Evolutionary conservation across 2,888 invertebrate genomes (phyloP), one percentile per base, ranked within the genome.

Genomic region (Melinopterus prodromus): DNA sequence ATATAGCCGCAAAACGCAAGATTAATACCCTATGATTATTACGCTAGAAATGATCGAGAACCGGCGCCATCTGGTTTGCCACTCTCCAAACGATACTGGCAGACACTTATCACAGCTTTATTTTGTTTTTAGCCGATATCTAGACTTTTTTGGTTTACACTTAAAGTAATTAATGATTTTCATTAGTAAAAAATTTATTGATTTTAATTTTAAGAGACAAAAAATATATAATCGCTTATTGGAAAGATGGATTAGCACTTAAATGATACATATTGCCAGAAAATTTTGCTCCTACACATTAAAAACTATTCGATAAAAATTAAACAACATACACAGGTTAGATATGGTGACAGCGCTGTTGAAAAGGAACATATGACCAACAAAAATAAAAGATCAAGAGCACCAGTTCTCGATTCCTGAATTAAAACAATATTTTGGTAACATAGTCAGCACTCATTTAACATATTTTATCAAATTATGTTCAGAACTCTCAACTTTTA

Each of bases 61-160:
- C 53, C 53, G 12, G 12, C 26, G 12, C 12, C 53, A 53, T 53
- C 53, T 53, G 12, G 53, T 6, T 53, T 53, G 53, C 53, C 53
- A 53, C 12, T 53, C 38, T 38, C 53, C 53, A 53, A 9, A 53
- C 7, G 12, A 53, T 12, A 53, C 53, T 6, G 53, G 53, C 53
- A 53, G 53, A 53, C 53, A 53, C 53, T 53, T 53, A 53, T 53
- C 53, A 53, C 53, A 53, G 53, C 53, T 53, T 53, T 53, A 53
- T 53, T 53, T 53, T 53, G 53, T 53, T 53, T 53, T 53, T 53
- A 53, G 53, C 53, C 53, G 53, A 53, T 53, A 53, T 12, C 53
- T 53, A 12, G 7, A 9, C 12, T 53, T 53, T 53, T 53, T 53
- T 53, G 53, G 53, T 53, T 53, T 12, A 53, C 12, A 53, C 53